A percentile compares a stretch with the other conserved stretches of the same genome.
phyloP scores from a whole-genome alignment of 2,888 invertebrate genomes.

The Eupithecia centaureata region DNA sequence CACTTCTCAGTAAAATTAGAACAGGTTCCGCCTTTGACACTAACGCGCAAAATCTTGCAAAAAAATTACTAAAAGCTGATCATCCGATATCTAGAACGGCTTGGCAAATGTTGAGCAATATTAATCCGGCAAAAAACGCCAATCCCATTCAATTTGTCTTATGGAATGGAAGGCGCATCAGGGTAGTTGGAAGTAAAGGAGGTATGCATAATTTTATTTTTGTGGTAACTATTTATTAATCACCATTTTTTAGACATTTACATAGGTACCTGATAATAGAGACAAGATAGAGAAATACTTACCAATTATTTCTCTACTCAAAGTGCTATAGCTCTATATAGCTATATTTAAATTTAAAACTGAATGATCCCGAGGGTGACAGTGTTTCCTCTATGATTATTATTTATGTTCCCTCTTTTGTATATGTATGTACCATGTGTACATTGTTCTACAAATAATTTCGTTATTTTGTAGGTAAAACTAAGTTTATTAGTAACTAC shows the following conservation, averaged over 20 bases:
- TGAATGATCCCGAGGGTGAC: no score
- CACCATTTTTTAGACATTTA: no score
- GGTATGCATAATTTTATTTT: conserved; percentile 51
- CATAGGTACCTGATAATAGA: no score
- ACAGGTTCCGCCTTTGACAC: conserved; percentile 61
- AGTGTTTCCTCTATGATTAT: no score
- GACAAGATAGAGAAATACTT: no score
- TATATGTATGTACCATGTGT: no score
- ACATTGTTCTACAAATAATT: background rate
- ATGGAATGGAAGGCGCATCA: conserved; percentile 67
- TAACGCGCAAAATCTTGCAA: conserved; percentile 63
- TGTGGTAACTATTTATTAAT: no score
- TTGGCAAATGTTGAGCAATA: conserved; percentile 76
- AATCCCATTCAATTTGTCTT: conserved; percentile 66
- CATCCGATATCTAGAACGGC: conserved; percentile 65
- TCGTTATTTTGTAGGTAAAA: conserved; percentile 36
- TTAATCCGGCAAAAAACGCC: conserved; percentile 64
- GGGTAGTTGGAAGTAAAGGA: conserved; percentile 69
- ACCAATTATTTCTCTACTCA: no score
- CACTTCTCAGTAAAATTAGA: conserved; percentile 68
- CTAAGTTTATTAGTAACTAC: conserved; percentile 62
- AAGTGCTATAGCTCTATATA: no score
- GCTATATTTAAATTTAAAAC: no score
- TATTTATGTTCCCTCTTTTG: background rate
- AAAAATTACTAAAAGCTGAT: conserved; percentile 60